Conservation (phyloP, 2,888 invertebrate genomes). For the Orthonevra nobilis region DNA sequence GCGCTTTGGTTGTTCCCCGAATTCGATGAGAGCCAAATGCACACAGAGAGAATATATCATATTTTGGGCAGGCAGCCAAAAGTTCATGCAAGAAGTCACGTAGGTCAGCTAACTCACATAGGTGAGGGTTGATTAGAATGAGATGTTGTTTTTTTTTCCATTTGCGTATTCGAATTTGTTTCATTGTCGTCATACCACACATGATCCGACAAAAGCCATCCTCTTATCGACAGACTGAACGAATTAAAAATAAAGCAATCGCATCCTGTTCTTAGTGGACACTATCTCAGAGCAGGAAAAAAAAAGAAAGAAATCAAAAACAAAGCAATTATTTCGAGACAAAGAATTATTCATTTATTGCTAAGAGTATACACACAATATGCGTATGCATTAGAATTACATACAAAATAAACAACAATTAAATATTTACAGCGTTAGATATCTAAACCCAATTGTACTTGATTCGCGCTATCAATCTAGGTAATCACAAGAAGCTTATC, state of each 20-base stretch:
- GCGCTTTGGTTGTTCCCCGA: too few species aligned
- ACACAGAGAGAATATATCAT: too few species aligned
- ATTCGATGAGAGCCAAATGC: too few species aligned
- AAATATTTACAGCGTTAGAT: slow-evolving; percentile 47
- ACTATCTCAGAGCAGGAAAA: background rate
- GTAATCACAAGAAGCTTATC: slow-evolving; percentile 71
- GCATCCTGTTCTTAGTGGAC: too few species aligned
- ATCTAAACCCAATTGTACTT: slow-evolving; percentile 51
- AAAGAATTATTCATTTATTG: slow-evolving; percentile 50
- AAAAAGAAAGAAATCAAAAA: background rate
- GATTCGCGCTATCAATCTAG: background rate
- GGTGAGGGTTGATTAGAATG: too few species aligned
- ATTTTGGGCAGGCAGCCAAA: too few species aligned
- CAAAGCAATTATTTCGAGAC: slow-evolving; percentile 1
- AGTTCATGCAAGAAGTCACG: background rate
- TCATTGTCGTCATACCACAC: too few species aligned
- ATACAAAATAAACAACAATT: slow-evolving; percentile 64
- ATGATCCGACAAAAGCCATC: background rate
- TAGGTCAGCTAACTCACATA: too few species aligned
- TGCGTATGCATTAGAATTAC: slow-evolving; percentile 38
- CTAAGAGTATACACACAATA: slow-evolving; percentile 40
- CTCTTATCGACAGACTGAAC: slow-evolving; percentile 11
- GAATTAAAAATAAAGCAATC: background rate
- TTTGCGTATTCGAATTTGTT: too few species aligned
- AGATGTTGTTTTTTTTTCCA: too few species aligned